A percentile compares a stretch with the other conserved stretches of the same genome.
Conservation (phyloP, 1,140 invertebrate species). For the Cheumatopsyche charites region DNA sequence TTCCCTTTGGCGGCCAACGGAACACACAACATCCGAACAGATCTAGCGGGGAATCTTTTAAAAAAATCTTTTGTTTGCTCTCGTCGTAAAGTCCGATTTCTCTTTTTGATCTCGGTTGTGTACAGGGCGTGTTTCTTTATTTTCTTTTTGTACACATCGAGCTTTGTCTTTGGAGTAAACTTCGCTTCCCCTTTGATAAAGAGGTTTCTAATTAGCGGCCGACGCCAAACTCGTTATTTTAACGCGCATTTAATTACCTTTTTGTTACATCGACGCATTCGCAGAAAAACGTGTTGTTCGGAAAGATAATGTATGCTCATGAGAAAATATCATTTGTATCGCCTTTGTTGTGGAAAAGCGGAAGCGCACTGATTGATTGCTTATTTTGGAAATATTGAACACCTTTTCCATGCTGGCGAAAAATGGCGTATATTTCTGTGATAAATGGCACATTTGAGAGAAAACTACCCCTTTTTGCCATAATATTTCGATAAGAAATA, state of each 20-base stretch:
- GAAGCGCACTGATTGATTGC: slow-evolving; percentile 38
- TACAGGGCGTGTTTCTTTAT: slow-evolving; percentile 43
- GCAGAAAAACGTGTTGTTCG: no score
- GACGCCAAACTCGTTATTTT: slow-evolving; percentile 37
- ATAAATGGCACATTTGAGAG: slow-evolving; percentile 41
- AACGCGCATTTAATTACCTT: slow-evolving; percentile 41
- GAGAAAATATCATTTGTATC: slow-evolving; percentile 39
- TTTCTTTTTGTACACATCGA: slow-evolving; percentile 22
- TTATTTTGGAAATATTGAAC: slow-evolving; percentile 41
- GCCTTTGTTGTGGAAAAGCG: slow-evolving; percentile 38
- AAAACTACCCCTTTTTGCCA: slow-evolving; percentile 38
- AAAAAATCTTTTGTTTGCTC: slow-evolving; percentile 45
- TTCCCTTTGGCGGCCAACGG: slow-evolving; percentile 10
- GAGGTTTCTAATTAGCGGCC: slow-evolving; percentile 45
- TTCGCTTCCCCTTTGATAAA: slow-evolving; percentile 42
- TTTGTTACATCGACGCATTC: background rate
- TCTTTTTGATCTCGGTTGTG: slow-evolving; percentile 43
- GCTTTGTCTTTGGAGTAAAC: slow-evolving; percentile 42
- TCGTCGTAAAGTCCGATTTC: slow-evolving; percentile 43
- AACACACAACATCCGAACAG: no score
- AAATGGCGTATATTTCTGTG: slow-evolving; percentile 38
- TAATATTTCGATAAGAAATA: slow-evolving; percentile 41
- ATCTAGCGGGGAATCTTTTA: slow-evolving; percentile 31
- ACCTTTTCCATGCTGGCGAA: slow-evolving; percentile 33
- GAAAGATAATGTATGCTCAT: background rate